phyloP scores from a whole-genome alignment of 2,888 invertebrate genomes.

The Omphaloscelis lunosa region DNA sequence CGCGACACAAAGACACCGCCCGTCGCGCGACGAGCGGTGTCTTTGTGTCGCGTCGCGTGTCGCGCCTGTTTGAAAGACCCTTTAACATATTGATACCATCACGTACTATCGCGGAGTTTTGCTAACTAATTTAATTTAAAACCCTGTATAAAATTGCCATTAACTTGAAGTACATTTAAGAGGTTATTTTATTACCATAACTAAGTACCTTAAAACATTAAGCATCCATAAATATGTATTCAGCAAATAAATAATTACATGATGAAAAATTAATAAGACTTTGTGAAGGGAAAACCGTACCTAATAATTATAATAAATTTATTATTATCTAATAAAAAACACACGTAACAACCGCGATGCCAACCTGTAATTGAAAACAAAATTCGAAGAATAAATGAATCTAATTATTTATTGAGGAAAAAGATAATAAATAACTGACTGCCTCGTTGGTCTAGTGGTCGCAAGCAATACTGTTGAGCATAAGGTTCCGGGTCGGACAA shows the following conservation, averaged over 20 bases:
- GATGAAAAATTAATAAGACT: background rate
- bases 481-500: too few species aligned
- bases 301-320: background rate
- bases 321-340: background rate
- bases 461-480: too few species aligned
- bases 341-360: background rate
- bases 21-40: too few species aligned
- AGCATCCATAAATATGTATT: background rate
- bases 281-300: background rate
- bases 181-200: background rate
- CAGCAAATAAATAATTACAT: background rate
- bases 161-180: background rate
- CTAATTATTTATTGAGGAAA: slow-evolving; percentile 1
- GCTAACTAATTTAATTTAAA: too few species aligned
- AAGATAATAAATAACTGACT: slow-evolving; percentile 20
- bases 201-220: background rate
- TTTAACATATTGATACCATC: too few species aligned
- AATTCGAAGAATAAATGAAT: background rate
- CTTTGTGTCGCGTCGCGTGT: too few species aligned
- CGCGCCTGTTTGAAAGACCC: too few species aligned
- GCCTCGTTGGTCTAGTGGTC: too few species aligned
- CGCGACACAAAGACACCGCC: too few species aligned
- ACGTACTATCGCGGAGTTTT: too few species aligned
- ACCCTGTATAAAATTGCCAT: background rate
- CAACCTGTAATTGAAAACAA: slow-evolving; percentile 20